Percentiles rank a stretch among this genome's conserved stretches.
phyloP scores from a whole-genome alignment of 2,797 vertebrate species.

The Leucoraja ocellata region DNA sequence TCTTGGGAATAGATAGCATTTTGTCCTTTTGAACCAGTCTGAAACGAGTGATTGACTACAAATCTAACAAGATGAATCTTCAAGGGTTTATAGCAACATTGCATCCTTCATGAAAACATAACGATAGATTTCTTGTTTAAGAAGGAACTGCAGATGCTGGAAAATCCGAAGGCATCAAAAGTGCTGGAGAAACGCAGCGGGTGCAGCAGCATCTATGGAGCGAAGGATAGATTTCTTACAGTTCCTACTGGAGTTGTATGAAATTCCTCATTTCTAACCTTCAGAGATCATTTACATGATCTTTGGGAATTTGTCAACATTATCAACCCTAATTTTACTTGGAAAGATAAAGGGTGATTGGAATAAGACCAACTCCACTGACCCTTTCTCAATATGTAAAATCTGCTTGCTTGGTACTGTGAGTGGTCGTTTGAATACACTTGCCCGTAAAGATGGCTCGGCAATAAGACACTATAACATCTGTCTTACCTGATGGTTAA shows the following conservation, averaged over 20 bases:
- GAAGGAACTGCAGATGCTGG: no score
- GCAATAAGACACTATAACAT: background rate
- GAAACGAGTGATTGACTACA: background rate
- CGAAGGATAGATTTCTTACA: background rate
- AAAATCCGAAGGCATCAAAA: no score
- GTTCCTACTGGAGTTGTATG: background rate
- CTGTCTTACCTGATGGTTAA: slow-evolving; percentile 4
- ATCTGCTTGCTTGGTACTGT: background rate
- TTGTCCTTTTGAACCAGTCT: background rate
- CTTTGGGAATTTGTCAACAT: background rate
- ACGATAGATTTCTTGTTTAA: background rate
- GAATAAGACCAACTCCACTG: background rate
- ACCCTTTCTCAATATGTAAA: background rate
- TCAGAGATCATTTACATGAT: background rate
- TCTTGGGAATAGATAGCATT: background rate
- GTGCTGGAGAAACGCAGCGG: no score
- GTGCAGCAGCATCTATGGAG: no score
- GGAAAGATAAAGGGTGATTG: background rate
- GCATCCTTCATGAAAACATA: background rate
- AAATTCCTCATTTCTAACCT: slow-evolving; percentile 17
- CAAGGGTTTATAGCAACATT: background rate
- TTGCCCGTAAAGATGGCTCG: background rate
- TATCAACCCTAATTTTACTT: background rate
- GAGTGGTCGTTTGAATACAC: background rate
- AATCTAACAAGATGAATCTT: slow-evolving; percentile 13